These are phyloP conservation scores for Liodrosophila aerea DNA, from an alignment of 2,888 invertebrate genomes.

Conservation along the genomic window DNA sequence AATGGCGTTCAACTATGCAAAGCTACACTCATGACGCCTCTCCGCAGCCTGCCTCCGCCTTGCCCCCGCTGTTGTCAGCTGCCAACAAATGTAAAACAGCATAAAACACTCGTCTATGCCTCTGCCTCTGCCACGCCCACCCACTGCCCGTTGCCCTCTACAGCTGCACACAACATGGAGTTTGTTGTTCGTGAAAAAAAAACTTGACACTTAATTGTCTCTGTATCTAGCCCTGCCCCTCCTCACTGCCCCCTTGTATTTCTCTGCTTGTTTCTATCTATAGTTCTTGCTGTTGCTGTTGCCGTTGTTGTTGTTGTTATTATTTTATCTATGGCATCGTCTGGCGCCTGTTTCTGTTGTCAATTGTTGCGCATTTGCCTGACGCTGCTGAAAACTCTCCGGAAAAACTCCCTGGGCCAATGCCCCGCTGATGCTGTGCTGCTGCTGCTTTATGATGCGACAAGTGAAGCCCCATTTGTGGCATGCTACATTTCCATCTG, in stretches of 20 bases:
- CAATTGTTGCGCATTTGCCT: conserved; percentile 71
- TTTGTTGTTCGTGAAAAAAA: conserved; percentile 69
- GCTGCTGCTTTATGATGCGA: conserved; percentile 39
- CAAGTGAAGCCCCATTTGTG: conserved; percentile 26
- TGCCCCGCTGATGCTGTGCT: background rate
- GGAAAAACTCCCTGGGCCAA: conserved; percentile 18
- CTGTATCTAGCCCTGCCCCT: conserved; percentile 30
- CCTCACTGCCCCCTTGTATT: conserved; percentile 12
- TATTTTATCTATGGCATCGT: conserved; percentile 33
- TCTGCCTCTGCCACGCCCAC: conserved; percentile 8
- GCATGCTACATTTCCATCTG: background rate
- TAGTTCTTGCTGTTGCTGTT: conserved; percentile 1
- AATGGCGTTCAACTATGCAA: conserved; percentile 39
- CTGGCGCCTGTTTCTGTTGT: conserved; percentile 67
- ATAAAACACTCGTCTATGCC: conserved; percentile 61
- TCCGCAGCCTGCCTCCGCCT: background rate
- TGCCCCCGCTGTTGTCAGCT: conserved; percentile 21
- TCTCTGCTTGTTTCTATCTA: conserved; percentile 3
- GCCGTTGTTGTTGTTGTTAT: conserved; percentile 15
- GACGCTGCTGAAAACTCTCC: conserved; percentile 24
- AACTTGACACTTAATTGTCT: conserved; percentile 73
- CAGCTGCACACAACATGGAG: conserved; percentile 22
- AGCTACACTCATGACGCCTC: conserved; percentile 9
- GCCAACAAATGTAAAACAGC: conserved; percentile 60
- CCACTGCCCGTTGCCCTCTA: background rate